Conservation (phyloP, 2,797 vertebrate genomes). For the Syndactyla subalaris region DNA sequence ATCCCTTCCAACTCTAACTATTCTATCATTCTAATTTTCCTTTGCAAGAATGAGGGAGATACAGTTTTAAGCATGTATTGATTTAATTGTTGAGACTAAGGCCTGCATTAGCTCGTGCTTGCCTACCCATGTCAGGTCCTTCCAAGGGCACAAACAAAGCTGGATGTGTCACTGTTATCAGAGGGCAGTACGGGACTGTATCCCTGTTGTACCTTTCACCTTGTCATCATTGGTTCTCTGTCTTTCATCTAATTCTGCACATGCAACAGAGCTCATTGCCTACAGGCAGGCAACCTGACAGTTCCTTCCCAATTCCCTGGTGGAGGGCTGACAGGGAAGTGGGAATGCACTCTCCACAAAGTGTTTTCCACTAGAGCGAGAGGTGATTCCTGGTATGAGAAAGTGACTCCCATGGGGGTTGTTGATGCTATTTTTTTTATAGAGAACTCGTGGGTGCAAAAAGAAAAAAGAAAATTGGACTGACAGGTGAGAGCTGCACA, state of each 20-base stretch:
- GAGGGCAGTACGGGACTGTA: not conserved
- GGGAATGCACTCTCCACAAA: not conserved
- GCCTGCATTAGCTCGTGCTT: not conserved
- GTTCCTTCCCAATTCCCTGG: not conserved
- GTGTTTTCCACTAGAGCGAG: not conserved
- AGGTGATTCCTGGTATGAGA: not conserved
- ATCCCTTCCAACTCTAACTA: not conserved
- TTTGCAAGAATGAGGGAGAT: not conserved
- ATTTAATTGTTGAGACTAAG: not conserved
- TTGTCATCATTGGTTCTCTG: not conserved
- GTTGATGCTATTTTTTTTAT: not conserved
- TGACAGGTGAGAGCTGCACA: not conserved
- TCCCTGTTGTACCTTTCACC: not conserved
- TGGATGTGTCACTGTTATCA: not conserved
- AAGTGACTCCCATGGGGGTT: not conserved
- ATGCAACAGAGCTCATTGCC: not conserved
- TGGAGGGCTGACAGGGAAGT: not conserved
- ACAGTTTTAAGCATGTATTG: not conserved
- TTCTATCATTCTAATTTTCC: not conserved
- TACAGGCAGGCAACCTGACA: not conserved
- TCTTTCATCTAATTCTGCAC: not conserved
- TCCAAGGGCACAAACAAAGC: not conserved
- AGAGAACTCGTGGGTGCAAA: not conserved
- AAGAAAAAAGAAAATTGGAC: not conserved
- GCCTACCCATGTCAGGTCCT: not conserved